Evolutionary conservation across 2,797 vertebrate species (phyloP).

Genomic region (Enteromius trimaculatus): DNA sequence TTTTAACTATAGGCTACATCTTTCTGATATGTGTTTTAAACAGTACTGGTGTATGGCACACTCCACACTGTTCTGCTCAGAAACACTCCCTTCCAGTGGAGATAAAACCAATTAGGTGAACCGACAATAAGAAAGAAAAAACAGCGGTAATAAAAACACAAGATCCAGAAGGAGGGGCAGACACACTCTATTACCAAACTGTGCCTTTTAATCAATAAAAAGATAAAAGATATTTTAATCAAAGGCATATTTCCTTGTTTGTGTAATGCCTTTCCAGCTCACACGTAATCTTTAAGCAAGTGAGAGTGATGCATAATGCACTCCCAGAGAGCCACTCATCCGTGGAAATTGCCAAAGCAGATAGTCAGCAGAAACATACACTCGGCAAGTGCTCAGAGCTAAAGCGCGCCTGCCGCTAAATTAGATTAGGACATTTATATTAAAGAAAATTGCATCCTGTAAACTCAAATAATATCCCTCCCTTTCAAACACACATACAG

Average conservation of each 20-base stretch:
- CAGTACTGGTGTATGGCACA: not conserved
- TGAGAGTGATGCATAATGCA: slow-evolving; percentile 78
- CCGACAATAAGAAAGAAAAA: slow-evolving; percentile 17
- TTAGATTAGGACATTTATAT: slow-evolving; percentile 94
- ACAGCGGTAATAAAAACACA: slow-evolving; percentile 52
- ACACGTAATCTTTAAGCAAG: slow-evolving; percentile 77
- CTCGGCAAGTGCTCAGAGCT: slow-evolving; percentile 67
- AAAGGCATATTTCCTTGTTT: slow-evolving; percentile 80
- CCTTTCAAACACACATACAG: slow-evolving; percentile 49
- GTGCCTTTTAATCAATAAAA: slow-evolving; percentile 85
- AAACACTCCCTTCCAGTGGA: slow-evolving; percentile 10
- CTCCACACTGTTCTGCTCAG: not conserved
- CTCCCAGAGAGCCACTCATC: slow-evolving; percentile 75
- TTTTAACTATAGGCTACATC: not conserved
- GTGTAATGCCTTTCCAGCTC: slow-evolving; percentile 72
- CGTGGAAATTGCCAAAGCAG: slow-evolving; percentile 78
- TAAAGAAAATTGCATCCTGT: slow-evolving; percentile 94
- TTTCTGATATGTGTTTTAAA: not conserved
- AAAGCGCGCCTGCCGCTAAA: slow-evolving; percentile 87
- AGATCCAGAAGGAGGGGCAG: slow-evolving; percentile 61
- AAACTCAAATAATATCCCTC: slow-evolving; percentile 86
- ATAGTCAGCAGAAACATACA: slow-evolving; percentile 83
- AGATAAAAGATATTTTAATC: slow-evolving; percentile 86
- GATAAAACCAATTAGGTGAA: slow-evolving; percentile 29
- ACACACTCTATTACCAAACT: slow-evolving; percentile 79